Evolutionary conservation across 2,888 invertebrate genomes (phyloP), one percentile per base, ranked within the genome.

Genomic region (Acrobasis suavella): DNA sequence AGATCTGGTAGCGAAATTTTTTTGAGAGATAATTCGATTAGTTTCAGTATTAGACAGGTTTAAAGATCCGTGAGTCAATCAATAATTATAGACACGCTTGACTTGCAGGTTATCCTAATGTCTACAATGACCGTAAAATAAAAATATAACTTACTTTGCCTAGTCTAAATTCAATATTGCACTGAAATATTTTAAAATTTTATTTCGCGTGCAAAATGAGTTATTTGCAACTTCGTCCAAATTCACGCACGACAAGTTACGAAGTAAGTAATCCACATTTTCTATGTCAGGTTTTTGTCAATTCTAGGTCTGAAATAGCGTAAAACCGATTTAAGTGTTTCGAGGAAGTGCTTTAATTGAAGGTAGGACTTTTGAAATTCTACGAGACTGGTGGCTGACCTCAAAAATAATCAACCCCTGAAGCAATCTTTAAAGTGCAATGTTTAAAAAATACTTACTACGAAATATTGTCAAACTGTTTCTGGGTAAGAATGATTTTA

Each of bases 181-280:
- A 2, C 14, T 14, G 6, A 12, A 46, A 46, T 14, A 46, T 46
- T 14, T 6, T n/a, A n/a, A 46, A 46, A n/a, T 2, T 46, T 46
- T n/a, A 46, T 46, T 46, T 46, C 14, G 46, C n/a, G 14, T 14
- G 46, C 46, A 14, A 46, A n/a, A 3, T 46, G 46, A 10, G n/a
- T 10, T 46, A 14, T 46, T 46, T n/a, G 46, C n/a, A 46, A 46
- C 46, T 46, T 46, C 10, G 46, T 46, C 46, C 12, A 46, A 46
- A 46, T 46, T 46, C 46, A 46, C 46, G 46, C 46, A 46, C 46
- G 46, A 46, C 46, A 46, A n/a, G 46, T 46, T 14, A 46, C 46
- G 46, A 46, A 46, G 46, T 46, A 46, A 46, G 46, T 46, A 46
- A 46, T 46, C 46, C 10, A 46, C 10, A 46, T 12, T 32, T 46